These are phyloP conservation scores for Papilio glaucus DNA, from an alignment of 1,140 invertebrate genomes.

Conservation along the genomic window DNA sequence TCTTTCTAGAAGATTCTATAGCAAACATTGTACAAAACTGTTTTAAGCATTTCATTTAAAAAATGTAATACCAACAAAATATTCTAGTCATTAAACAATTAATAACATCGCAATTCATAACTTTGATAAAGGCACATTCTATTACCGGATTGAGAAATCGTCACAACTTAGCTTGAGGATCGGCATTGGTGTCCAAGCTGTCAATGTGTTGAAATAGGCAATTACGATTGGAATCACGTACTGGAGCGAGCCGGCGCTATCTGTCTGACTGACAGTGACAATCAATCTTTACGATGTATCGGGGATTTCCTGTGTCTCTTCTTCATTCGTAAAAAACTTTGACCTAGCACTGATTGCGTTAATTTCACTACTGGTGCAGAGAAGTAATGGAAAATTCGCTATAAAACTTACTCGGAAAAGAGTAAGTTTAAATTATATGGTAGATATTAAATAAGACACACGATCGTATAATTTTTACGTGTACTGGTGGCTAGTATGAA, in stretches of 20 bases:
- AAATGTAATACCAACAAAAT: no score
- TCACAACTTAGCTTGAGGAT: constrained; percentile 12
- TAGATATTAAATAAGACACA: no score
- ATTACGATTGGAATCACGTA: constrained; percentile 39
- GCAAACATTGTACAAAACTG: no score
- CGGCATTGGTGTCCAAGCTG: constrained; percentile 8
- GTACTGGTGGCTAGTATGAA: no score
- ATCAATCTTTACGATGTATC: constrained; percentile 38
- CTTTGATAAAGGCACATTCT: neutral
- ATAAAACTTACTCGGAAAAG: no score
- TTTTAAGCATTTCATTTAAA: no score
- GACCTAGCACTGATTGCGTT: neutral
- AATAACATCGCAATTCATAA: neutral
- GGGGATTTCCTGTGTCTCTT: constrained; percentile 27
- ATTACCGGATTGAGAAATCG: constrained; percentile 1
- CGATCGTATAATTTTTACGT: no score
- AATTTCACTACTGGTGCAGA: neutral
- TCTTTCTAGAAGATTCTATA: no score
- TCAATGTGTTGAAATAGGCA: constrained; percentile 39
- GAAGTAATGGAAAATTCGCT: no score
- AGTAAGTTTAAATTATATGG: no score
- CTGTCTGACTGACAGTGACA: constrained; percentile 33
- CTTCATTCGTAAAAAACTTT: constrained; percentile 7
- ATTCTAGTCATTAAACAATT: neutral
- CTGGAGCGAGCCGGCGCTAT: constrained; percentile 33